Conservation (phyloP, 2,888 invertebrate genomes). For the Dryobota labecula region DNA sequence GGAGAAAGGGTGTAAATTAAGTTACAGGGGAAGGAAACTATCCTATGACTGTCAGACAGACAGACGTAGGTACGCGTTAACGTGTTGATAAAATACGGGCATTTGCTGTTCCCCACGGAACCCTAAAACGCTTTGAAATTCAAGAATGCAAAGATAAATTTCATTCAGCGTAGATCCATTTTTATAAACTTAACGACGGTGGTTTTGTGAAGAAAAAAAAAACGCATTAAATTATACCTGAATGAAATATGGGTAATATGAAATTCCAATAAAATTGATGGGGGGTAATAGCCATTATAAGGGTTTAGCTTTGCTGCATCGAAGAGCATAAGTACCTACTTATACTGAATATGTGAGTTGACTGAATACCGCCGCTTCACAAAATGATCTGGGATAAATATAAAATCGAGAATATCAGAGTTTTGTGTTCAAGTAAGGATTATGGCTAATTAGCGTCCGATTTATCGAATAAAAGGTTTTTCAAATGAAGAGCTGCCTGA, state of each 20-base stretch:
- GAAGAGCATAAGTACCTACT: slow-evolving; percentile 24
- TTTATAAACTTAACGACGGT: slow-evolving; percentile 29
- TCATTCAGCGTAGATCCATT: slow-evolving; percentile 17
- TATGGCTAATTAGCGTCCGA: slow-evolving; percentile 30
- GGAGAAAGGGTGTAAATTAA: background rate
- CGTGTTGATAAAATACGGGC: slow-evolving; percentile 7
- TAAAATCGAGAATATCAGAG: slow-evolving; percentile 2
- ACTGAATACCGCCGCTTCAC: slow-evolving; percentile 24
- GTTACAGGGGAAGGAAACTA: slow-evolving; percentile 1
- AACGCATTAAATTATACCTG: slow-evolving; percentile 28
- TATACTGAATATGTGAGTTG: slow-evolving; percentile 7
- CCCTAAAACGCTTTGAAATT: slow-evolving; percentile 29
- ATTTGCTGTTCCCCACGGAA: background rate
- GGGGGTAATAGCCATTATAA: slow-evolving; percentile 22
- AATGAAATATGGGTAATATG: slow-evolving; percentile 46
- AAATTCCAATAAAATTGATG: slow-evolving; percentile 60
- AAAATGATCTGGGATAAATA: slow-evolving; percentile 27
- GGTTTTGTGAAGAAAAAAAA: slow-evolving; percentile 31
- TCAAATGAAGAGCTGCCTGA: slow-evolving; percentile 5
- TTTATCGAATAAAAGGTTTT: slow-evolving; percentile 19
- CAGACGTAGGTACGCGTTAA: slow-evolving; percentile 5
- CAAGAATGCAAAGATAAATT: slow-evolving; percentile 36
- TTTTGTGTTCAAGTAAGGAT: slow-evolving; percentile 16
- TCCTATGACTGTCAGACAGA: slow-evolving; percentile 1
- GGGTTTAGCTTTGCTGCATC: slow-evolving; percentile 29